phyloP scores from a whole-genome alignment of 1,140 invertebrate species.

The Drosophila lacteicornis region DNA sequence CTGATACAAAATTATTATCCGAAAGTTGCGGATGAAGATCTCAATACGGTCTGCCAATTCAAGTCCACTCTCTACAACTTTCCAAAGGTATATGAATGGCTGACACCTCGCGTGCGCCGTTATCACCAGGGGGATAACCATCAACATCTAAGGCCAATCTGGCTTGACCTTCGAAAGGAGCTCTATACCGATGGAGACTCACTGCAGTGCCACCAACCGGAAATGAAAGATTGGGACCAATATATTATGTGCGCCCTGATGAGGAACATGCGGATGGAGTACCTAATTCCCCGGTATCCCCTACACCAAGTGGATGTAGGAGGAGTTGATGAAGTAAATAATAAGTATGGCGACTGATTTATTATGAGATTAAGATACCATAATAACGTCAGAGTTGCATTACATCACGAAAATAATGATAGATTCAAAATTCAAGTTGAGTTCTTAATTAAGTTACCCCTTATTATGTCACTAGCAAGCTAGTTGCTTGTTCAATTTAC shows the following conservation, averaged over 20 bases:
- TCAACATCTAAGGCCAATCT: too few species aligned
- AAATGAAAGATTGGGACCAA: background rate
- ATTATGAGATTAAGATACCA: too few species aligned
- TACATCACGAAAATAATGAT: too few species aligned
- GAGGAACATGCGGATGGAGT: conserved; percentile 3
- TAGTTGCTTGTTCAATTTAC: background rate
- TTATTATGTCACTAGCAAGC: too few species aligned
- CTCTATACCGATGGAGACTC: background rate
- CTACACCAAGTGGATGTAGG: background rate
- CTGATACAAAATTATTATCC: too few species aligned
- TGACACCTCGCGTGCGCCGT: background rate
- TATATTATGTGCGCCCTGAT: background rate
- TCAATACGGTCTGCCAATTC: background rate
- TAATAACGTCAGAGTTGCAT: too few species aligned
- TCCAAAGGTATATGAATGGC: rapidly evolving
- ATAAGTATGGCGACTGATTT: too few species aligned
- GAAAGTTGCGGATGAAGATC: background rate
- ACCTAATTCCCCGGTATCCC: background rate
- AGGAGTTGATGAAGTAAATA: too few species aligned
- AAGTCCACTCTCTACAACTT: background rate
- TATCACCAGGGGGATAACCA: too few species aligned
- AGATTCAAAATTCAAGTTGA: too few species aligned
- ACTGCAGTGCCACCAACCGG: background rate
- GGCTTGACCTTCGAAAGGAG: background rate
- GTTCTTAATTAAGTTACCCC: too few species aligned